Conservation (phyloP, 2,113 vertebrate genomes). For the Diphyllodes magnificus region DNA sequence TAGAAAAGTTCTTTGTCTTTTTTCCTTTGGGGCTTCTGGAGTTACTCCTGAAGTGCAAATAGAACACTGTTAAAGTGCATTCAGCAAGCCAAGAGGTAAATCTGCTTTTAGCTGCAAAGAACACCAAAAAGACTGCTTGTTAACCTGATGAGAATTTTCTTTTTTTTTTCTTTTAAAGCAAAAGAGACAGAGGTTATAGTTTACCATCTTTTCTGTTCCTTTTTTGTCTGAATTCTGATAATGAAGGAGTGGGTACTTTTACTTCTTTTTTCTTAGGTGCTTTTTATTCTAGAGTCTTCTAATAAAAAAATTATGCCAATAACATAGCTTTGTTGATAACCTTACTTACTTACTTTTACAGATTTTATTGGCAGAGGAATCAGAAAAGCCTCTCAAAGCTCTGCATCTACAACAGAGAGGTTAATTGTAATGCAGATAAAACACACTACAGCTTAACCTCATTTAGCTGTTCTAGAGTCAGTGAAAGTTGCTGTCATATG, state of each 20-base stretch:
- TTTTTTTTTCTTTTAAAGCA: background rate
- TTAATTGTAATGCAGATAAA: background rate
- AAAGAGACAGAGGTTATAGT: background rate
- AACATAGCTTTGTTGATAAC: background rate
- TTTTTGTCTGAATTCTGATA: background rate
- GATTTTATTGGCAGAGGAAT: background rate
- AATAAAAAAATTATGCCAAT: background rate
- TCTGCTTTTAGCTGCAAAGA: conserved; percentile 13
- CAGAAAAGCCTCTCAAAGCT: background rate
- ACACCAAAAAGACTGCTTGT: background rate
- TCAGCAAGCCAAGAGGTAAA: background rate
- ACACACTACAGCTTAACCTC: background rate
- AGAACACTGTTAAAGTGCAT: background rate
- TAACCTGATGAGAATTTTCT: background rate
- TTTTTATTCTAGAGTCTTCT: background rate
- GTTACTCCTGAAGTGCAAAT: background rate
- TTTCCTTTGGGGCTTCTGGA: background rate
- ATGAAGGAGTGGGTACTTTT: background rate
- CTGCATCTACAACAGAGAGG: background rate
- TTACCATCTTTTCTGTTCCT: background rate
- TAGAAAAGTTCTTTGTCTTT: conserved; percentile 23
- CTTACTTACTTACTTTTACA: background rate
- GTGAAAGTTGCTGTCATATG: background rate
- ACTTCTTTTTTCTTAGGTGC: background rate
- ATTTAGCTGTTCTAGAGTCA: background rate